Evolutionary conservation across 1,140 invertebrate species (phyloP).

Genomic region (Rhopalosiphum maidis): DNA sequence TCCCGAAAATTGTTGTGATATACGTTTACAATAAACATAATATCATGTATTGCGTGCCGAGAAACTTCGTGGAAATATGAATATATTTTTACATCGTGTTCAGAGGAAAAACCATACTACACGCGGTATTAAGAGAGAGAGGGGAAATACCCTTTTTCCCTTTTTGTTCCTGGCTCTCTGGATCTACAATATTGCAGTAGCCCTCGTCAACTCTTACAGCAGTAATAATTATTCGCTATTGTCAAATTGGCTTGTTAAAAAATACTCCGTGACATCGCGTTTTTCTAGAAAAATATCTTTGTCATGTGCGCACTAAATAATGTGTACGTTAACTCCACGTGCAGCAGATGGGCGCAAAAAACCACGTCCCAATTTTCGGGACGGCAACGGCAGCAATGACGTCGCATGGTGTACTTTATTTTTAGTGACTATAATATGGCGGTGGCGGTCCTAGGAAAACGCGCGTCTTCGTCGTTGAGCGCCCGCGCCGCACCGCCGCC

Average conservation of each 20-base stretch:
- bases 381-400: not conserved
- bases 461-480: not conserved
- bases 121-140: not conserved
- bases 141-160: too few species aligned
- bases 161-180: not conserved
- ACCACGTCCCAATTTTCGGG: slow-evolving; percentile 37
- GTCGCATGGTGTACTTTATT: not conserved
- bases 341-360: not conserved
- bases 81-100: not conserved
- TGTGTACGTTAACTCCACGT: not conserved
- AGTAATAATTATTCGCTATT: not conserved
- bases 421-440: not conserved
- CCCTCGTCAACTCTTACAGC: too few species aligned
- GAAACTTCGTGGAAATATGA: not conserved
- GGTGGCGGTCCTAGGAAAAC: not conserved
- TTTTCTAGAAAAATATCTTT: not conserved
- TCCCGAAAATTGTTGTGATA: not conserved
- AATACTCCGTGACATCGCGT: not conserved
- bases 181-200: not conserved
- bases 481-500: not conserved
- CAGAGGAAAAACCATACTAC: not conserved
- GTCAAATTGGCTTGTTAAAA: not conserved
- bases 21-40: not conserved
- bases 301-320: not conserved
- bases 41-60: not conserved